These are phyloP conservation scores for Tridacna crocea DNA, from an alignment of 2,888 invertebrate genomes.

Conservation along the genomic window DNA sequence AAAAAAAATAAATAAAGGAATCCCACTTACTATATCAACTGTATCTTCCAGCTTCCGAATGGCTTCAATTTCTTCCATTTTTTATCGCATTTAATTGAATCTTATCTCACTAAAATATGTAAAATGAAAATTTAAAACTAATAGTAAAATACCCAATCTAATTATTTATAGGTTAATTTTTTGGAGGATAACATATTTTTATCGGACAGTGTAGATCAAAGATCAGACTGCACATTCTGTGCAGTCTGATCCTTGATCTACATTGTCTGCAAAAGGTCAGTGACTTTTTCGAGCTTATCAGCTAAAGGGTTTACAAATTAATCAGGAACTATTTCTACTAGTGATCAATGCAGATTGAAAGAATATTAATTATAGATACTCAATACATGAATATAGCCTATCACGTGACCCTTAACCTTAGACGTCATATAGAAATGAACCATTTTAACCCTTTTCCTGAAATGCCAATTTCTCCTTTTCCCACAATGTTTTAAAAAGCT, in stretches of 20 bases:
- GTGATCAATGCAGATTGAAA: too few species aligned
- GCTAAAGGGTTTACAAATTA: too few species aligned
- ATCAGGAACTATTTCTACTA: too few species aligned
- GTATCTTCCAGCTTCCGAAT: constrained; percentile 52
- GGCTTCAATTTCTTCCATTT: constrained; percentile 39
- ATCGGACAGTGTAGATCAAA: too few species aligned
- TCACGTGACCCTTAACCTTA: neutral
- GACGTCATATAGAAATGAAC: neutral
- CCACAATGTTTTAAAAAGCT: constrained; percentile 11
- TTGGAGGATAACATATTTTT: neutral
- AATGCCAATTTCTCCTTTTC: neutral
- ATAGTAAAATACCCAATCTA: neutral
- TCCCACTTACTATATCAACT: constrained; percentile 49
- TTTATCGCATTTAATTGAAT: too few species aligned
- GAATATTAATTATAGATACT: too few species aligned
- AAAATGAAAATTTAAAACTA: constrained; percentile 6
- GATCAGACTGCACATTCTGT: too few species aligned
- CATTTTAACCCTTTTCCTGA: neutral
- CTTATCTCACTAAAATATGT: neutral
- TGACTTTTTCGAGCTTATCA: too few species aligned
- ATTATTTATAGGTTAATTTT: neutral
- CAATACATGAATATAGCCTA: neutral
- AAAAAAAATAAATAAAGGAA: too few species aligned
- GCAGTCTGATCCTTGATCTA: too few species aligned
- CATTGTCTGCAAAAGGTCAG: too few species aligned